Conservation (phyloP, 2,888 invertebrate genomes). For the Diarsia dahlii region DNA sequence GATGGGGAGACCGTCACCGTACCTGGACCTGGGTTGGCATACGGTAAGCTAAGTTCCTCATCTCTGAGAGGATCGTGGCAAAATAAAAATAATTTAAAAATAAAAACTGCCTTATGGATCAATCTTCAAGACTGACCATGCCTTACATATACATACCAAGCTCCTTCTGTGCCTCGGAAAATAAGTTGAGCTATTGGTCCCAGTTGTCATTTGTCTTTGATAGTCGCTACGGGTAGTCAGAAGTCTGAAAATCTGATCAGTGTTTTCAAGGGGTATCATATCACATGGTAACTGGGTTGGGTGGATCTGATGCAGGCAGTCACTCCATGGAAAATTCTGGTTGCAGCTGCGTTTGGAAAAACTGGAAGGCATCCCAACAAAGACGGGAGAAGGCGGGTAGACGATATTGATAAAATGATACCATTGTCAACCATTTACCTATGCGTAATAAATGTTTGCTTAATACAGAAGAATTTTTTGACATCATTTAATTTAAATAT, state of each 20-base stretch:
- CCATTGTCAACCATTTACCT: not conserved
- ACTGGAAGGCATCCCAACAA: no score
- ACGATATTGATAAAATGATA: no score
- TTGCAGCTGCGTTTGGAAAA: not conserved
- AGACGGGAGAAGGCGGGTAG: no score
- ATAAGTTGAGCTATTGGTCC: not conserved
- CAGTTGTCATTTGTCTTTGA: not conserved
- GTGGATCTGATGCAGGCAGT: not conserved
- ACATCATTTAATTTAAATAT: not conserved
- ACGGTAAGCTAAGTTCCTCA: conserved; percentile 71
- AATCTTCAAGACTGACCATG: not conserved
- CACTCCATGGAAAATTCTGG: not conserved
- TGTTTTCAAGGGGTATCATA: not conserved
- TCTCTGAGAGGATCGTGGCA: not conserved
- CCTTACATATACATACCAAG: not conserved
- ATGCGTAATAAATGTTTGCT: no score
- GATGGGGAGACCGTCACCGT: conserved; percentile 79
- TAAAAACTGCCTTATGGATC: not conserved
- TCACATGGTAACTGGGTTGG: not conserved
- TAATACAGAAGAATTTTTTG: not conserved
- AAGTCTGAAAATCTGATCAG: not conserved
- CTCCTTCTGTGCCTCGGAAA: not conserved
- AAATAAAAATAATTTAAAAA: no score
- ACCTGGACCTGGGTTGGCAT: conserved; percentile 85
- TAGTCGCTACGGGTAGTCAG: not conserved